Conservation (phyloP, 2,888 invertebrate species). For the Sinodicranocentrus sp. region DNA sequence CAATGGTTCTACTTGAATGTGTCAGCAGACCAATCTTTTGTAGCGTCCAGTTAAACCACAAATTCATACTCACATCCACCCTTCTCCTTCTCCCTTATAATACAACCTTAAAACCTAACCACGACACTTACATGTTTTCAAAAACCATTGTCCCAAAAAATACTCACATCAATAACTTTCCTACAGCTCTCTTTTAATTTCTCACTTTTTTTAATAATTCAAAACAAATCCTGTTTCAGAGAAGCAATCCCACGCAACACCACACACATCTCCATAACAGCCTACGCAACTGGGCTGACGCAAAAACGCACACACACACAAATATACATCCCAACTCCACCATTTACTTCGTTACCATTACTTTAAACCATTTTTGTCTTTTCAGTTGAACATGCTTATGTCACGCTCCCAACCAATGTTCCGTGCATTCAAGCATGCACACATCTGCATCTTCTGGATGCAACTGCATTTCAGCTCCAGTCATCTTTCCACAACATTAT, state of each 20-base stretch:
- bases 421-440: constrained; percentile 25
- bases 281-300: constrained; percentile 1
- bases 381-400: constrained; percentile 47
- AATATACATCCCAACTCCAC: not conserved
- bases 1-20: too few species aligned
- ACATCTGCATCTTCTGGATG: constrained; percentile 48
- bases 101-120: too few species aligned
- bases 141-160: too few species aligned
- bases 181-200: too few species aligned
- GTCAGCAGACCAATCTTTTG: too few species aligned
- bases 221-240: constrained; percentile 16
- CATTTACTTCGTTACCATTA: not conserved
- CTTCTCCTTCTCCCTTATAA: too few species aligned
- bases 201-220: constrained; percentile 5
- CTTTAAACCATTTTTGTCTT: constrained; percentile 17
- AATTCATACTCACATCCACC: too few species aligned
- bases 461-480: constrained; percentile 33
- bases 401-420: constrained; percentile 20
- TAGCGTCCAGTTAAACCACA: too few species aligned
- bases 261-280: not conserved
- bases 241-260: constrained; percentile 5
- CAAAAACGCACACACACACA: constrained; percentile 11
- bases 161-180: too few species aligned
- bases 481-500: constrained; percentile 47
- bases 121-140: too few species aligned